Evolutionary conservation across 2,797 vertebrate species (phyloP).

Genomic region (Danio kyathit): DNA sequence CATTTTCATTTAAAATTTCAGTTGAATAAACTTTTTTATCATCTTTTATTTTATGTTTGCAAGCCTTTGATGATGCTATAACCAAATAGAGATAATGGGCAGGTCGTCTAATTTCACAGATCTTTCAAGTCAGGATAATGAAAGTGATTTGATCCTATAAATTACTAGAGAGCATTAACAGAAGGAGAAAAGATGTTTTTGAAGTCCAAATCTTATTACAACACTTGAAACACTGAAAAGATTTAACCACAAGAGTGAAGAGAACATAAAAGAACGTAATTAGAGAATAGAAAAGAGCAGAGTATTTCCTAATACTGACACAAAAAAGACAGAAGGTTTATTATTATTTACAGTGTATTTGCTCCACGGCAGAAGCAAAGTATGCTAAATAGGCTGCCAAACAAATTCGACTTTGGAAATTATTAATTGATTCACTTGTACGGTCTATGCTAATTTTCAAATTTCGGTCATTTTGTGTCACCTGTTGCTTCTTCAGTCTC

Average conservation of each 20-base stretch:
- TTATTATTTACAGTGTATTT: slow-evolving; percentile 1
- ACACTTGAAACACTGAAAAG: slow-evolving; percentile 1
- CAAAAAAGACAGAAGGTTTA: slow-evolving; percentile 19
- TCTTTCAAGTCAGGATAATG: slow-evolving; percentile 23
- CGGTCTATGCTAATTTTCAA: not conserved
- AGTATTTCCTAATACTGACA: slow-evolving; percentile 6
- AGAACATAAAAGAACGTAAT: slow-evolving; percentile 1
- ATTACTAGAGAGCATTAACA: slow-evolving; percentile 28
- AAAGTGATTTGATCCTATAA: slow-evolving; percentile 2
- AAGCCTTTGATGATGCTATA: slow-evolving; percentile 13
- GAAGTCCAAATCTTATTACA: slow-evolving; percentile 5
- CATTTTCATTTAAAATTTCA: slow-evolving; percentile 2
- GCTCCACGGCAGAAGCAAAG: not conserved
- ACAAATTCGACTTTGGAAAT: not conserved
- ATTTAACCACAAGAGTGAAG: not conserved
- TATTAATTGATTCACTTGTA: not conserved
- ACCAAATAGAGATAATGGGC: slow-evolving; percentile 4
- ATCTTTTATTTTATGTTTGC: not conserved
- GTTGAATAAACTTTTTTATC: not conserved
- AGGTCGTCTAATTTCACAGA: slow-evolving; percentile 8
- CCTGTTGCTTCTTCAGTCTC: not conserved
- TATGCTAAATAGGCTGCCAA: not conserved
- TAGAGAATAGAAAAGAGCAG: not conserved
- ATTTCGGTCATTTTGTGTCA: not conserved
- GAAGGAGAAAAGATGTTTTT: slow-evolving; percentile 17